Evolutionary conservation across 2,888 invertebrate species (phyloP), one percentile per base, ranked within the genome.

Genomic region (Chrysodeixis includens): DNA sequence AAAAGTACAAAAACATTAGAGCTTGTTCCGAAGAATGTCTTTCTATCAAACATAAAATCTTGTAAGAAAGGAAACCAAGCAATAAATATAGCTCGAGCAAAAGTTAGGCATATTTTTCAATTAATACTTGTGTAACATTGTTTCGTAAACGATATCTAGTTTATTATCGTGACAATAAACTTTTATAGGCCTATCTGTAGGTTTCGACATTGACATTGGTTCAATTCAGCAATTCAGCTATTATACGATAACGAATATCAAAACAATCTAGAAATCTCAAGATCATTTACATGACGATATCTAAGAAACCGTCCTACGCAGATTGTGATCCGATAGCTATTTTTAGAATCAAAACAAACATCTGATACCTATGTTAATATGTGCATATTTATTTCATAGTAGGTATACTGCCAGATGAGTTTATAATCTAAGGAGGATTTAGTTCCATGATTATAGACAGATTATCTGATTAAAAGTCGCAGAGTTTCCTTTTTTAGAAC

Each of bases 331-430:
- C 10, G 10, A 8, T 1, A 8, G 9, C 18, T 49, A 49, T 49
- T 49, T 20, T 49, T 20, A 49, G 46, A 49, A 49, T 49, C 20
- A 49, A 20, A 20, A 49, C 20, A 49, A 49, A 49, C 46, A 20
- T 9, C 10, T 4, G 46, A 18, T 10, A 49, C 20, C 8, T 20
- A 49, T 49, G 20, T 49, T 49, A 40, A 40, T 40, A n/a, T n/a
- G 40, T 20, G 18, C 46, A 20, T 49, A 49, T 20, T 49, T 20
- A 46, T 46, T 49, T 20, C 46, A 49, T 20, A 18, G 10, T 26
- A 26, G 2, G 26, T 40, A 9, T 8, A 14, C 1, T 35, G 40
- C 40, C 6, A n/a, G 5, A 14, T n/a, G n/a, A 40, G n/a, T 40
- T n/a, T 40, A 12, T 40, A 40, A 40, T 40, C 40, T 40, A n/a